Evolutionary conservation across 2,113 vertebrate genomes (phyloP).

Genomic region (Aplodontia rufa): DNA sequence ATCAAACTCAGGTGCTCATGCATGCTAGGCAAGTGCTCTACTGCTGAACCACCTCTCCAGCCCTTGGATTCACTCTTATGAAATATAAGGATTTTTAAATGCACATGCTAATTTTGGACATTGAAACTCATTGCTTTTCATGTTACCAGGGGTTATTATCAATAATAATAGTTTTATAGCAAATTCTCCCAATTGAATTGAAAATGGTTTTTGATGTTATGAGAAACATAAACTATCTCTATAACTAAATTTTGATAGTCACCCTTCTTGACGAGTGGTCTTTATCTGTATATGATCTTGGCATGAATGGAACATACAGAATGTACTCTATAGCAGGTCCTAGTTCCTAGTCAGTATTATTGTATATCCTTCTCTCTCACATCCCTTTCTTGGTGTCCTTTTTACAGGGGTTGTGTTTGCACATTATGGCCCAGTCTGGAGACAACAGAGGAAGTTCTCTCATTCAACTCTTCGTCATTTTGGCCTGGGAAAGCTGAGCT

Average conservation of each 20-base stretch:
- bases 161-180: not conserved
- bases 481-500: constrained; percentile 92
- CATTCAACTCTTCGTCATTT: constrained; percentile 92
- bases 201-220: not conserved
- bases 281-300: not conserved
- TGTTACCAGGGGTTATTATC: not conserved
- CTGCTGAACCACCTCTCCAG: too few relatives aligned
- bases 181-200: not conserved
- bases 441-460: constrained; percentile 94
- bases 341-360: not conserved
- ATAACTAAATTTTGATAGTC: not conserved
- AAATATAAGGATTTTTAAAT: not conserved
- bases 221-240: not conserved
- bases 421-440: constrained; percentile 93
- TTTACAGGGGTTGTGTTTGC: constrained; percentile 95
- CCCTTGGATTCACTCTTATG: not conserved
- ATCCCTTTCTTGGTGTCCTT: not conserved
- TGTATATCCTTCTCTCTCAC: not conserved
- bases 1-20: too few relatives aligned
- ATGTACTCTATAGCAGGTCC: not conserved
- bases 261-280: not conserved
- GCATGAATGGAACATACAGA: not conserved
- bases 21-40: too few relatives aligned
- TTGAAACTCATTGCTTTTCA: not conserved
- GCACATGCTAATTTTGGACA: not conserved